Evolutionary conservation across 2,888 invertebrate species (phyloP), one percentile per base, ranked within the genome.

Genomic region (Caenorhabditis sulstoni): DNA sequence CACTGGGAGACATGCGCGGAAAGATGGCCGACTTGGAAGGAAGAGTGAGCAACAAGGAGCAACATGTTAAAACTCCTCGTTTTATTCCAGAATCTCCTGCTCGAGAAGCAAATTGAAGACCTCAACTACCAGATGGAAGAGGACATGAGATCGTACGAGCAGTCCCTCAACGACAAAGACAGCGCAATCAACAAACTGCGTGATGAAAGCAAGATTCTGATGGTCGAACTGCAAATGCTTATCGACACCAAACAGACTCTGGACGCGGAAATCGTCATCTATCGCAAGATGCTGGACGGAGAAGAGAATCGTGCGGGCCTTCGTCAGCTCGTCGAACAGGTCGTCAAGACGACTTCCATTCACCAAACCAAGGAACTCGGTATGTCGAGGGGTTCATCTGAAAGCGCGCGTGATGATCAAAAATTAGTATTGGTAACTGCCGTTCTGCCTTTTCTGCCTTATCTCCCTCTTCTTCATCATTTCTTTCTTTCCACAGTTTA

Each of bases 201-300:
- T 58, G 90, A 90, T 57, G 90, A 90, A 70, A 87, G 90, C 78
- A 87, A 89, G 71, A 91, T 92, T 61, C 87, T 92, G 22, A 91
- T 92, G 89, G 88, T 90, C 12, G 90, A 90, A 64, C 84, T 90
- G 9, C 90, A 91, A 79, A 89, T 90, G 89, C 80, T 92, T 64
- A 90, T 92, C 87, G 92, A 92, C 86, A 91, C 91, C 84, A 92
- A 92, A 83, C 91, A 92, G 71, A 92, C 92, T 18, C 89, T 92
- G 73, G 92, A 92, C 88, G 91, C 92, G 68, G 92, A 92, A 88
- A 92, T 92, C 81, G 92, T 92, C 79, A 92, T 92, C 79, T 92
- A 92, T 91, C 90, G 92, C 80, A 92, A 92, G 84, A 91, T 92
- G 88, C 88, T 92, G 86, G 92, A 92, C 87, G 91, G 92, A 44